These are phyloP conservation scores for Hofmannophila pseudospretella DNA, from an alignment of 2,888 invertebrate genomes.

Conservation along the genomic window DNA sequence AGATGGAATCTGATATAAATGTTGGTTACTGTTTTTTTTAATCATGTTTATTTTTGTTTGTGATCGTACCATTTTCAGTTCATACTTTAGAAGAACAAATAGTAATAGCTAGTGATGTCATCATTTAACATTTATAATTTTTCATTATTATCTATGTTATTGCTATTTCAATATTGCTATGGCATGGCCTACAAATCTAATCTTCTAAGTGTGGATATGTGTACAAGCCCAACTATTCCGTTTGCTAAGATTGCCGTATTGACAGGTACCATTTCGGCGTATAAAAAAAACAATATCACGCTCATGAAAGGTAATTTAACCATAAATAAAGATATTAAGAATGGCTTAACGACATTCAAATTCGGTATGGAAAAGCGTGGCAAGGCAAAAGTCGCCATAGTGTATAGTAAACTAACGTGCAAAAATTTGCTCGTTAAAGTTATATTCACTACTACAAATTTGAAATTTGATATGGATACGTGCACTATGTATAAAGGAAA, in stretches of 20 bases:
- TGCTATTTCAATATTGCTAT: neutral
- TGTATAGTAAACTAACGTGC: slow-evolving; percentile 26
- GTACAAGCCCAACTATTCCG: slow-evolving; percentile 24
- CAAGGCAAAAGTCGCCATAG: slow-evolving; percentile 17
- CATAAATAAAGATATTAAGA: slow-evolving; percentile 23
- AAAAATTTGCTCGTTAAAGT: slow-evolving; percentile 27
- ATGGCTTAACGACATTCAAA: slow-evolving; percentile 23
- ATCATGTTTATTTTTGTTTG: too few species aligned
- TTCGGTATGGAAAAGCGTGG: slow-evolving; percentile 19
- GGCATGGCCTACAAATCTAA: slow-evolving; percentile 4
- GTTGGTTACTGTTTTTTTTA: too few species aligned
- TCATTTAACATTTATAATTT: too few species aligned
- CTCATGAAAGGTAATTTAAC: slow-evolving; percentile 27
- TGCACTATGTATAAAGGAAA: slow-evolving; percentile 29
- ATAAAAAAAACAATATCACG: slow-evolving; percentile 19
- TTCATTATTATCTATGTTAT: too few species aligned
- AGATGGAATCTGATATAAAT: too few species aligned
- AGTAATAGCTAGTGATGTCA: too few species aligned
- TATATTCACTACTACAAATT: slow-evolving; percentile 17
- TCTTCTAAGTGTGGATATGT: slow-evolving; percentile 11
- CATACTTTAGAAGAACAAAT: too few species aligned
- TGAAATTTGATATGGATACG: slow-evolving; percentile 23
- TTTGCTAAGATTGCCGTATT: slow-evolving; percentile 18
- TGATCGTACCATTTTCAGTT: too few species aligned
- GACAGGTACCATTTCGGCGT: neutral